These are phyloP conservation scores for Amphibalanus amphitrite DNA, from an alignment of 1,140 invertebrate genomes.

Conservation along the genomic window DNA sequence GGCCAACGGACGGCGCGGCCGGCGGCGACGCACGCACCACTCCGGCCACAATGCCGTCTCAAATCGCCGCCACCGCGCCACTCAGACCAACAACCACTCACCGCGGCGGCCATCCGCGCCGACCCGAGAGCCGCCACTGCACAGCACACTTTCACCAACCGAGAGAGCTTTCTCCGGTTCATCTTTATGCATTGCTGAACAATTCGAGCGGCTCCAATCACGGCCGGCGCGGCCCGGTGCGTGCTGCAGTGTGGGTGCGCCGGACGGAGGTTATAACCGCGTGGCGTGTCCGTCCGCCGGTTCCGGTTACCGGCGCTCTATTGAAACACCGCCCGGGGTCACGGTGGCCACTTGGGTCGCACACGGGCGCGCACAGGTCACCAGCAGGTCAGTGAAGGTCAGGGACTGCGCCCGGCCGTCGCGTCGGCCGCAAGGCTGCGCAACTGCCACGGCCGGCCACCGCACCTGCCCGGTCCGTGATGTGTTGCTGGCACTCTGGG, in stretches of 20 bases:
- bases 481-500: not conserved
- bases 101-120: too few relatives aligned
- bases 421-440: too few relatives aligned
- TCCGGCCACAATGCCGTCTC: not conserved
- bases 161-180: not conserved
- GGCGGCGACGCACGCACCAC: not conserved
- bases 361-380: too few relatives aligned
- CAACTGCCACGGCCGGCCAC: too few relatives aligned
- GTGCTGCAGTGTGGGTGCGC: not conserved
- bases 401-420: too few relatives aligned
- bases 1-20: not conserved
- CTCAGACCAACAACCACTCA: too few relatives aligned
- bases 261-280: not conserved
- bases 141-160: not conserved
- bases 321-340: not conserved
- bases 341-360: not conserved
- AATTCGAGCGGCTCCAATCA: not conserved
- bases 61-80: too few relatives aligned
- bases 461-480: not conserved
- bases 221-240: too few relatives aligned
- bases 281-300: not conserved
- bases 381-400: too few relatives aligned
- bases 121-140: too few relatives aligned
- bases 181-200: slow-evolving; percentile 1
- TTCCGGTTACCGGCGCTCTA: not conserved